These are phyloP conservation scores for Drosophila saltans DNA, from an alignment of 1,140 invertebrate genomes.

Conservation along the genomic window DNA sequence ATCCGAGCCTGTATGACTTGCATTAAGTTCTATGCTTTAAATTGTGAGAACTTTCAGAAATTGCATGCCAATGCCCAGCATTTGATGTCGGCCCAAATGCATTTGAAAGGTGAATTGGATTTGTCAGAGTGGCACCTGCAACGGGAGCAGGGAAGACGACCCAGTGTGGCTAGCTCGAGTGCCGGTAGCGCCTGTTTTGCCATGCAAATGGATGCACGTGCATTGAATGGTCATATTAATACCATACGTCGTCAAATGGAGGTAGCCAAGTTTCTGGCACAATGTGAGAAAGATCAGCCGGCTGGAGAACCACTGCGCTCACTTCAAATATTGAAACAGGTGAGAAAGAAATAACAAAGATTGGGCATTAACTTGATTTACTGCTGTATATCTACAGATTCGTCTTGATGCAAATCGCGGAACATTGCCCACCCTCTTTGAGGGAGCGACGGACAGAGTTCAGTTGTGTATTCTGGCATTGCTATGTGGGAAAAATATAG, in stretches of 20 bases:
- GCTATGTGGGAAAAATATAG: slow-evolving; percentile 86
- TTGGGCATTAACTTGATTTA: too few relatives aligned
- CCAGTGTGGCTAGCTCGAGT: slow-evolving; percentile 38
- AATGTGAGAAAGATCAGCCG: slow-evolving; percentile 85
- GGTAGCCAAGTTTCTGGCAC: slow-evolving; percentile 87
- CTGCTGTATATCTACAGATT: slow-evolving; percentile 36
- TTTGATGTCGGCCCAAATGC: slow-evolving; percentile 86
- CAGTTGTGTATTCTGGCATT: slow-evolving; percentile 87
- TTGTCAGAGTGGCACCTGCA: slow-evolving; percentile 73
- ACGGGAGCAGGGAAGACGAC: slow-evolving; percentile 54
- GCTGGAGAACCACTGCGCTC: slow-evolving; percentile 80
- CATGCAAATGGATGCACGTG: slow-evolving; percentile 87
- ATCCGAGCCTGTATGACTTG: slow-evolving; percentile 90
- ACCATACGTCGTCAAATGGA: slow-evolving; percentile 89
- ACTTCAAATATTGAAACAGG: slow-evolving; percentile 77
- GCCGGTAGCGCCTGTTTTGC: slow-evolving; percentile 81
- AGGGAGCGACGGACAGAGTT: slow-evolving; percentile 86
- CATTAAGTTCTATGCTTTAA: slow-evolving; percentile 87
- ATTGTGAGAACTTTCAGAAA: slow-evolving; percentile 85
- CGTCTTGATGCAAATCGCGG: slow-evolving; percentile 52
- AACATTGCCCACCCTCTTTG: slow-evolving; percentile 87
- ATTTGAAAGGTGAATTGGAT: slow-evolving; percentile 84
- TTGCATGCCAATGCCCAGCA: slow-evolving; percentile 84
- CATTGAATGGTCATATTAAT: slow-evolving; percentile 88
- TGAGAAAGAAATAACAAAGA: slow-evolving; percentile 1